Percentiles rank a stretch among this genome's conserved stretches.
Evolutionary conservation across 2,113 vertebrate genomes (phyloP).

Genomic region (Vulpes ferrilata): DNA sequence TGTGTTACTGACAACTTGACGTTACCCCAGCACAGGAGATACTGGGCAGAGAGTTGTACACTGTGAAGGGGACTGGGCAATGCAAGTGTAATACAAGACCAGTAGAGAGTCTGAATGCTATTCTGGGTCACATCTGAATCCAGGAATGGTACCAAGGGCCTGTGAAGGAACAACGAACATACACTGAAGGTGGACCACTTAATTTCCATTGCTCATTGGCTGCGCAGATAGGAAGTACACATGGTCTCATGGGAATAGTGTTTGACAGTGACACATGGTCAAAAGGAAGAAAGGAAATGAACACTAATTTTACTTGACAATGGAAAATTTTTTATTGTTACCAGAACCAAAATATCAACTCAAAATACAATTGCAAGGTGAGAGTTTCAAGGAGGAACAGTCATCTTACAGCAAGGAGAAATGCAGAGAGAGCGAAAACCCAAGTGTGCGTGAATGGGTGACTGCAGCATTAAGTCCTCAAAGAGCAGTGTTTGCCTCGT

Average conservation of each 20-base stretch:
- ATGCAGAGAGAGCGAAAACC: not conserved
- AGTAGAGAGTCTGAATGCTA: not conserved
- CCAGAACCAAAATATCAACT: slow-evolving; percentile 33
- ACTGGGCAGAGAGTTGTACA: not conserved
- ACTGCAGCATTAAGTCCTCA: rapidly evolving
- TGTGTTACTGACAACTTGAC: not conserved
- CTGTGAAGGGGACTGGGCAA: rapidly evolving
- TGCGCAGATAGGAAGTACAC: rapidly evolving
- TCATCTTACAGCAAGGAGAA: not conserved
- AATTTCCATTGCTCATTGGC: not conserved
- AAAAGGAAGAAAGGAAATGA: not conserved
- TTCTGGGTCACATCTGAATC: not conserved
- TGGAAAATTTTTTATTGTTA: slow-evolving; percentile 70
- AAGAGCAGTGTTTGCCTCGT: not conserved
- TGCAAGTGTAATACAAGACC: not conserved
- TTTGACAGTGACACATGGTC: not conserved
- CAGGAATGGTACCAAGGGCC: not conserved
- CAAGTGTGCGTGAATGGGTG: not conserved
- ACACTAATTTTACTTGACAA: not conserved
- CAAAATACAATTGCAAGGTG: slow-evolving; percentile 17
- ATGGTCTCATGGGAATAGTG: rapidly evolving
- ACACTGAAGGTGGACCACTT: rapidly evolving
- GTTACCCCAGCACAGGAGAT: not conserved
- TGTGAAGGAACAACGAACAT: rapidly evolving
- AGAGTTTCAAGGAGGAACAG: not conserved